These are phyloP conservation scores for Bucorvus abyssinicus DNA, from an alignment of 2,797 vertebrate species.

Conservation along the genomic window DNA sequence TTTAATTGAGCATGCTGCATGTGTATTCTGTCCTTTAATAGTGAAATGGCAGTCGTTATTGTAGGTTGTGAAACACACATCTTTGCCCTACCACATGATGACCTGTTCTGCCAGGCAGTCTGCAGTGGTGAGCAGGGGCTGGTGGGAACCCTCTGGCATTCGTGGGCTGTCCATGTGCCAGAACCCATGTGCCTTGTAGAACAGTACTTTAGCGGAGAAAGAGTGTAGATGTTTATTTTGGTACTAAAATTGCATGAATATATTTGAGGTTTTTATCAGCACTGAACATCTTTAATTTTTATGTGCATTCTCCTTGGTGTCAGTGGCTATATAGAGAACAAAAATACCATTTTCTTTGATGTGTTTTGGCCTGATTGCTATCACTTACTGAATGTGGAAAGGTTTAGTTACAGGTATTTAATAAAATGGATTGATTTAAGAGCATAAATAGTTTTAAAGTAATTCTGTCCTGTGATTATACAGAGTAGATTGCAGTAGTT, in stretches of 20 bases:
- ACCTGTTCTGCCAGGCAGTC: neutral
- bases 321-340: neutral
- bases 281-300: neutral
- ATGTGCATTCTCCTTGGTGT: neutral
- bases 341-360: neutral
- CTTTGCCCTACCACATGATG: rapidly evolving
- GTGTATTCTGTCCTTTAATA: neutral
- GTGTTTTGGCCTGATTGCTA: neutral
- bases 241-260: neutral
- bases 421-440: neutral
- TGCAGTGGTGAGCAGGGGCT: neutral
- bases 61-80: rapidly evolving
- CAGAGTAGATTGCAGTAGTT: neutral
- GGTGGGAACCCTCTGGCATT: neutral
- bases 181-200: rapidly evolving
- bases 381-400: neutral
- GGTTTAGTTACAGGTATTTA: neutral
- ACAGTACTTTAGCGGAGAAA: neutral
- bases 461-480: neutral
- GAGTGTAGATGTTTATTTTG: neutral
- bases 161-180: rapidly evolving
- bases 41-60: neutral
- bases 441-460: neutral
- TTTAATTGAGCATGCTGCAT: neutral
- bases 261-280: neutral